Percentiles rank a stretch among this genome's conserved stretches.
Evolutionary conservation across 2,888 invertebrate genomes (phyloP).

Genomic region (Hybos culiciformis): DNA sequence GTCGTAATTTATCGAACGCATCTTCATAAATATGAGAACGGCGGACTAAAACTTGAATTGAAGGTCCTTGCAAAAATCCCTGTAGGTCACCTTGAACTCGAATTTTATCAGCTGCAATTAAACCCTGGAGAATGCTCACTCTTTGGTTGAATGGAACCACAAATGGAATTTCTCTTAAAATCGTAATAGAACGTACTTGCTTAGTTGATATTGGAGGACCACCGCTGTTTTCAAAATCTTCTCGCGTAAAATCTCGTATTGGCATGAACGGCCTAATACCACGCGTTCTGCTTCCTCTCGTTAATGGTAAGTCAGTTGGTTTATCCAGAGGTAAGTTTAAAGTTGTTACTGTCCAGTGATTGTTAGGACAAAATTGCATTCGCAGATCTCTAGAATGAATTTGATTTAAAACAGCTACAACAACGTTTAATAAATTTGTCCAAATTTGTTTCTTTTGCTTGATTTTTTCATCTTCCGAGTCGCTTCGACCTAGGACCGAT

Average conservation of each 20-base stretch:
- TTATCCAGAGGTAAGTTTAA: constrained; percentile 39
- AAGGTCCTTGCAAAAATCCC: constrained; percentile 61
- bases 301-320: constrained; percentile 41
- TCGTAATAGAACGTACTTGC: constrained; percentile 74
- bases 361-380: constrained; percentile 57
- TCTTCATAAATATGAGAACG: constrained; percentile 96
- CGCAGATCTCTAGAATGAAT: constrained; percentile 79
- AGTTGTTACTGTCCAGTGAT: constrained; percentile 48
- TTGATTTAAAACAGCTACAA: constrained; percentile 60
- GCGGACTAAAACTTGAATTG: constrained; percentile 62
- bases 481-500: constrained; percentile 29
- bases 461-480: constrained; percentile 28
- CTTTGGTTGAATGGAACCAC: constrained; percentile 84
- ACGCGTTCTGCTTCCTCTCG: constrained; percentile 37
- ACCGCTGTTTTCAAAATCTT: constrained; percentile 47
- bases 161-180: constrained; percentile 87
- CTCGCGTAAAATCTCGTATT: constrained; percentile 41
- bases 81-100: constrained; percentile 57
- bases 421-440: constrained; percentile 61
- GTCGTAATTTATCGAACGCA: constrained; percentile 85
- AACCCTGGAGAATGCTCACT: constrained; percentile 68
- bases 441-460: constrained; percentile 48
- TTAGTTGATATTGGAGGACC: constrained; percentile 75
- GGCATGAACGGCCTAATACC: constrained; percentile 42
- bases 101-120: constrained; percentile 40